These are phyloP conservation scores for Pangasius macronema DNA, from an alignment of 2,797 vertebrate species.

Conservation along the genomic window DNA sequence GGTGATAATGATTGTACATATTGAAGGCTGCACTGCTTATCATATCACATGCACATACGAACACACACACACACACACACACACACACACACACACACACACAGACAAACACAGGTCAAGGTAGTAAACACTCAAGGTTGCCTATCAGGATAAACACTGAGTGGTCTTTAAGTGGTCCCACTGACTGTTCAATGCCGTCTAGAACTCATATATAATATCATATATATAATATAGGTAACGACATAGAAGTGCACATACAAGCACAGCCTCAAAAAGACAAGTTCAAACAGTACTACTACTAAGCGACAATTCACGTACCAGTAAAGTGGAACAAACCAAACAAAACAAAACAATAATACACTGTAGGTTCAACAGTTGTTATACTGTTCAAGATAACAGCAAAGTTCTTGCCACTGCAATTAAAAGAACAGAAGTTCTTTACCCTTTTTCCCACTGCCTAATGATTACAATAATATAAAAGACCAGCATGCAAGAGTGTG, in stretches of 20 bases:
- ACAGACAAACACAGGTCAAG: not conserved
- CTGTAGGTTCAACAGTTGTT: not conserved
- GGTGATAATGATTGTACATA: not conserved
- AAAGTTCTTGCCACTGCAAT: conserved; percentile 8
- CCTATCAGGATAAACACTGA: not conserved
- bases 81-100: not conserved
- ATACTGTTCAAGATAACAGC: conserved; percentile 15
- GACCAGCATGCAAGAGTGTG: conserved; percentile 42
- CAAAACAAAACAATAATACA: not conserved
- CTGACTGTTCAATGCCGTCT: not conserved
- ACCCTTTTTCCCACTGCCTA: not conserved
- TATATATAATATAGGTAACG: not conserved
- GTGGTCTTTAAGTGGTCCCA: not conserved
- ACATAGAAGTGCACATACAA: not conserved
- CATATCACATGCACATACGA: not conserved
- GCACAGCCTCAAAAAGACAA: not conserved
- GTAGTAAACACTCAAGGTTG: not conserved
- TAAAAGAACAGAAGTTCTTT: conserved; percentile 37
- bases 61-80: not conserved
- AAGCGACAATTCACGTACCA: not conserved
- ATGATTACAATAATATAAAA: conserved; percentile 30
- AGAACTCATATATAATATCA: too few species aligned
- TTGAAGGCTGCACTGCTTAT: not conserved
- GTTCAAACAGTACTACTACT: not conserved
- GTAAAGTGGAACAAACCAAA: not conserved